Evolutionary conservation across 2,888 invertebrate species (phyloP), one percentile per base, ranked within the genome.

Genomic region (Orthosia incerta): DNA sequence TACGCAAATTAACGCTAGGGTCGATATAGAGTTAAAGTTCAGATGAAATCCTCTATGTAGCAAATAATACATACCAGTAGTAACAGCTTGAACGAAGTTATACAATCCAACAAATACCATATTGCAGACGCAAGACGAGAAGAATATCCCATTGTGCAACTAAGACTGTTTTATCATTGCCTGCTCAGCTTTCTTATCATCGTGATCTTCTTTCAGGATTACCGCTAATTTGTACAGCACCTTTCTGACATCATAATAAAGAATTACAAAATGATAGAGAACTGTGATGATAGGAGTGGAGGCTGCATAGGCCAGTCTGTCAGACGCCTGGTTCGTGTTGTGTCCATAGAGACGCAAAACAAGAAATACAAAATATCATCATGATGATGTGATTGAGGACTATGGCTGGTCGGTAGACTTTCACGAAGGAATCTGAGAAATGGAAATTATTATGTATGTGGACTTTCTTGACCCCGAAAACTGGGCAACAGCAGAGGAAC

Each of bases 401-500:
- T 51, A 80, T 79, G 20, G 56, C 26, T 15, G 56, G 48, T 9
- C 76, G 51, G 45, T 80, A 79, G 9, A 76, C 2, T 26, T 50
- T 69, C 15, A 57, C 26, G 53, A 79, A 76, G 13, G 65, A 26
- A 23, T 65, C 78, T 51, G 81, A 59, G 23, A 68, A 55, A n/a
- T n/a, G n/a, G n/a, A n/a, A n/a, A n/a, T n/a, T n/a, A n/a, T n/a
- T n/a, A n/a, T n/a, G n/a, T n/a, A n/a, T n/a, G n/a, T 75, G n/a
- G 18, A 65, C 48, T 23, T 76, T 59, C 3, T 57, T 61, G 5
- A 80, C 60, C 79, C 81, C 80, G 53, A 80, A 76, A 31, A 80
- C 57, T 65, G 68, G 76, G 23, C 81, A 65, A 12, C 81, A 79
- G 23, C 81, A 80, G 5, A 83, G 70, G 45, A 79, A 81, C 81